These are phyloP conservation scores for Urocynchramus pylzowi DNA, from an alignment of 2,113 vertebrate genomes.

Conservation along the genomic window DNA sequence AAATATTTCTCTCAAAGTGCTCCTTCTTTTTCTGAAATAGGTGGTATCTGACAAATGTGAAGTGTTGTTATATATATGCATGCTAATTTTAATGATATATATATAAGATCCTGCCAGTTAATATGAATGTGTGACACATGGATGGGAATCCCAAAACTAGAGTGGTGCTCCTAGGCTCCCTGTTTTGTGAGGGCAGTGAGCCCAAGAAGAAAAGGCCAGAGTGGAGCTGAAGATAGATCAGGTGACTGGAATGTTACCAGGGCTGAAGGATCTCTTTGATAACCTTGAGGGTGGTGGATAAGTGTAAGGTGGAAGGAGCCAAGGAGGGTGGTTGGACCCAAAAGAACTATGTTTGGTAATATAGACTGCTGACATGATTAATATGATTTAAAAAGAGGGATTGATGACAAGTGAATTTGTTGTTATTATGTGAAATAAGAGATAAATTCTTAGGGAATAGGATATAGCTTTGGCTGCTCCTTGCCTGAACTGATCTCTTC, in stretches of 20 bases:
- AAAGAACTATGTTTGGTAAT: background rate
- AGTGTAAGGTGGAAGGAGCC: background rate
- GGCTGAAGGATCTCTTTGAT: background rate
- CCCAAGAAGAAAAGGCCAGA: background rate
- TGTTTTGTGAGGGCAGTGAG: background rate
- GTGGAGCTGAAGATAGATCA: background rate
- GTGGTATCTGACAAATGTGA: background rate
- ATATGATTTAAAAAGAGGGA: background rate
- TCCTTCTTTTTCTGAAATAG: background rate
- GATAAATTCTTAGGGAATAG: background rate
- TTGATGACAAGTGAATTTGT: background rate
- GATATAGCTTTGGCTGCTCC: background rate
- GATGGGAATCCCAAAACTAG: background rate
- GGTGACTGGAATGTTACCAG: background rate
- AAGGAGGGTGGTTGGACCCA: background rate
- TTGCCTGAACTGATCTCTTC: background rate
- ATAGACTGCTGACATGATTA: background rate
- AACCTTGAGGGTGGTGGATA: background rate
- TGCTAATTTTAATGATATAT: background rate
- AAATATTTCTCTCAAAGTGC: background rate
- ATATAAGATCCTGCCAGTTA: background rate
- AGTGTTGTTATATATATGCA: background rate
- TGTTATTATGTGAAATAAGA: background rate
- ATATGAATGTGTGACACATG: background rate
- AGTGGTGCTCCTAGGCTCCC: background rate